Evolutionary conservation across 1,140 invertebrate genomes (phyloP).

Genomic region (Pseudomyrmex concolor): DNA sequence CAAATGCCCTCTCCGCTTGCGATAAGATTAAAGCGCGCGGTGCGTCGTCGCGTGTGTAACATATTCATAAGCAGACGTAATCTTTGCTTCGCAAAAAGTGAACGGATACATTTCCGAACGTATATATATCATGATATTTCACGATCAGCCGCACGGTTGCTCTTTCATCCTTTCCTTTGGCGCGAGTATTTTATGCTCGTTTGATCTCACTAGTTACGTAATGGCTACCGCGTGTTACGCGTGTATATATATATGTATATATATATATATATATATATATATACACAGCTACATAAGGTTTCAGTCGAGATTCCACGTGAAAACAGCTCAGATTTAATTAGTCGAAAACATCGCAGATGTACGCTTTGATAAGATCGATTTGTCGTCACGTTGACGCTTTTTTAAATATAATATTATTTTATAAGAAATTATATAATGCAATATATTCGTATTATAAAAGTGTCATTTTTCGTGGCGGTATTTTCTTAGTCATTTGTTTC

Average conservation of each 20-base stretch:
- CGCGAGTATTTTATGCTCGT: conserved; percentile 50
- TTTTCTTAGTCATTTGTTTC: neutral
- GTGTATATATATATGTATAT: conserved; percentile 8
- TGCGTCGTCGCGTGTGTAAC: neutral
- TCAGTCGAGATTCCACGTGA: conserved; percentile 32
- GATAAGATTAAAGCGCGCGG: too few species aligned
- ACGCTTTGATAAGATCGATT: too few species aligned
- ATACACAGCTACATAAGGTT: too few species aligned
- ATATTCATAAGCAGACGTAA: neutral
- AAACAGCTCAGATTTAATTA: conserved; percentile 46
- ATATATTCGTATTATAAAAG: neutral
- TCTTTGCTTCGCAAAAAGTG: conserved; percentile 12
- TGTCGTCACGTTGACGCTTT: too few species aligned
- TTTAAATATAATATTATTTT: neutral
- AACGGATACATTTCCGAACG: conserved; percentile 37
- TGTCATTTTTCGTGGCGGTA: neutral
- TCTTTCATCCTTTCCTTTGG: conserved; percentile 35
- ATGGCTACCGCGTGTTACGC: conserved; percentile 12
- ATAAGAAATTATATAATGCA: neutral
- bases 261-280: neutral
- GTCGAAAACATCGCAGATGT: neutral
- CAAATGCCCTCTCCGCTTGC: too few species aligned
- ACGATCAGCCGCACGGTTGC: conserved; percentile 43
- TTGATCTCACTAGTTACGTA: conserved; percentile 50
- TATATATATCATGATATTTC: conserved; percentile 29